phyloP scores from a whole-genome alignment of 1,140 invertebrate species.

The Diabrotica undecimpunctata region DNA sequence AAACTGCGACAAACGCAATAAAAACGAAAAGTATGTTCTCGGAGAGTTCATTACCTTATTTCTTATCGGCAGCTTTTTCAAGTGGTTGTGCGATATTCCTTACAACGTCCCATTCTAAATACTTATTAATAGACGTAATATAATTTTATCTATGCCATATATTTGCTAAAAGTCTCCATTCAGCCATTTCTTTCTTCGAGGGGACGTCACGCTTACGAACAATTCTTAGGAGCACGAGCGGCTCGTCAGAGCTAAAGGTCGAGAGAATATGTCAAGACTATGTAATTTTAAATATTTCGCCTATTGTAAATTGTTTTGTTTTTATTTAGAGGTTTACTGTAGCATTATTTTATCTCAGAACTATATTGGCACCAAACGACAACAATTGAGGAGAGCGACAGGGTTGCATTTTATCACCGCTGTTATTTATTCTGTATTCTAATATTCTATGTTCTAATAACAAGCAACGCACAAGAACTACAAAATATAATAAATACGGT shows the following conservation, averaged over 20 bases:
- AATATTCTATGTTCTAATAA: too few relatives aligned
- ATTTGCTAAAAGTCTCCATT: conserved; percentile 12
- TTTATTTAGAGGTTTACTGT: too few relatives aligned
- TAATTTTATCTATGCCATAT: conserved; percentile 11
- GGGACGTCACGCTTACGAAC: conserved; percentile 8
- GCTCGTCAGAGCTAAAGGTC: background rate
- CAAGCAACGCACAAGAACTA: too few relatives aligned
- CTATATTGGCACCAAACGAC: too few relatives aligned
- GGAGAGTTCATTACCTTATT: conserved; percentile 3
- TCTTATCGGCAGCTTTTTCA: conserved; percentile 14
- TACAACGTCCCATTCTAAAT: conserved; percentile 13
- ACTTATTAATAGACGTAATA: conserved; percentile 16
- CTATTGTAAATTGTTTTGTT: too few relatives aligned
- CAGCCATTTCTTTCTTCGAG: conserved; percentile 10
- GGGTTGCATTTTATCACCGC: too few relatives aligned
- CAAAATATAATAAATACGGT: too few relatives aligned
- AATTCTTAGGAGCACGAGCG: background rate
- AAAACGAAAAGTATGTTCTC: background rate
- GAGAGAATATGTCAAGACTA: too few relatives aligned
- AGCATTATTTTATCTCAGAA: too few relatives aligned
- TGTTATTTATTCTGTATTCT: too few relatives aligned
- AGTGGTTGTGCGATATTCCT: conserved; percentile 10
- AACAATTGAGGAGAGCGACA: too few relatives aligned
- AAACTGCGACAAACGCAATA: background rate
- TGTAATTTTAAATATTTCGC: too few relatives aligned